Conservation (phyloP, 2,888 invertebrate genomes). For the Rhagonycha fulva region DNA sequence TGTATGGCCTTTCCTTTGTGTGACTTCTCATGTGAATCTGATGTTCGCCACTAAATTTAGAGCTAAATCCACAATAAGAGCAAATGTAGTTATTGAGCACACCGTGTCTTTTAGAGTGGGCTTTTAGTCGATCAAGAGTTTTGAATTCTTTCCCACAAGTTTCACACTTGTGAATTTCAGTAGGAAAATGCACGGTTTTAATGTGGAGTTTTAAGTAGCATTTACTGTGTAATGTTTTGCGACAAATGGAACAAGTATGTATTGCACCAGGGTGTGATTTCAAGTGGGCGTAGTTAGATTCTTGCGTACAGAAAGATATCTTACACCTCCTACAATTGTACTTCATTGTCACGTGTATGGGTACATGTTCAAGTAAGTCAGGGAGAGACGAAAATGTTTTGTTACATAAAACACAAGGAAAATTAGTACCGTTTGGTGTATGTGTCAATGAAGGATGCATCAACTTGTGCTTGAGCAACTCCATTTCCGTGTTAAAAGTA, state of each 20-base stretch:
- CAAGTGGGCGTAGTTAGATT: constrained; percentile 31
- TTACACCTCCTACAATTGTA: constrained; percentile 34
- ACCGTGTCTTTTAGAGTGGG: constrained; percentile 37
- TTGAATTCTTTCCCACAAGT: constrained; percentile 40
- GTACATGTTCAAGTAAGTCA: constrained; percentile 35
- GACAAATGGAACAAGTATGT: constrained; percentile 38
- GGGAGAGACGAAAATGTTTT: constrained; percentile 35
- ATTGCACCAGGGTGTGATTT: constrained; percentile 33
- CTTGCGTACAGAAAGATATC: constrained; percentile 32
- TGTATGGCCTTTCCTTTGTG: constrained; percentile 38
- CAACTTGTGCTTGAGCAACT: constrained; percentile 24
- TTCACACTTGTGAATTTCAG: constrained; percentile 34
- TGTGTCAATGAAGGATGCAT: background rate
- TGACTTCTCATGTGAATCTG: constrained; percentile 41
- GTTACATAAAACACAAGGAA: constrained; percentile 41
- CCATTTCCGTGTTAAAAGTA: constrained; percentile 30
- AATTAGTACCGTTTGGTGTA: constrained; percentile 19
- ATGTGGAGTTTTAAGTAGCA: constrained; percentile 38
- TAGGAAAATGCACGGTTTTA: constrained; percentile 37
- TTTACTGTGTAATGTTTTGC: constrained; percentile 37
- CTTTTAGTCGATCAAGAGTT: constrained; percentile 33
- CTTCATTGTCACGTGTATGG: constrained; percentile 33
- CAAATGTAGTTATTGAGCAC: constrained; percentile 37
- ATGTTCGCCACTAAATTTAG: constrained; percentile 37
- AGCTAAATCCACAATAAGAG: constrained; percentile 36